These are phyloP conservation scores for Merluccius polli DNA, from an alignment of 2,797 vertebrate species.

Conservation along the genomic window DNA sequence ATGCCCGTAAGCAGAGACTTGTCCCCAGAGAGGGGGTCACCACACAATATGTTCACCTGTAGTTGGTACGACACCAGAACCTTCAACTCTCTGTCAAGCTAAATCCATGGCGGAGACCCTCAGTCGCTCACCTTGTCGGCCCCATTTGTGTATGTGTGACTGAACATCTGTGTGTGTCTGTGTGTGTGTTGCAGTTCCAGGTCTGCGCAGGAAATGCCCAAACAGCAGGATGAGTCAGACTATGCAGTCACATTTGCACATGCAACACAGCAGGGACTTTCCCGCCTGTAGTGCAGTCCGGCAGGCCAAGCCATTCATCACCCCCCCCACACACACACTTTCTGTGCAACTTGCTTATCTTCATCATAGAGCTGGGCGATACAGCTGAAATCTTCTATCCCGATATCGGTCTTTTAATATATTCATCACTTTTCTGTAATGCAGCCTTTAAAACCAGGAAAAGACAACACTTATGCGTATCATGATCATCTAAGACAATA, in stretches of 20 bases:
- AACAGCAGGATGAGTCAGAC: conserved; percentile 35
- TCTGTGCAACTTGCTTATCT: background rate
- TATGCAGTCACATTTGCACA: conserved; percentile 18
- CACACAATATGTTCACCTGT: conserved; percentile 7
- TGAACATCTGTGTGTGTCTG: conserved; percentile 7
- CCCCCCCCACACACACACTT: background rate
- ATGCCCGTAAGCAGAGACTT: too few relatives aligned
- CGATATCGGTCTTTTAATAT: too few relatives aligned
- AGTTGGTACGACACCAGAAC: background rate
- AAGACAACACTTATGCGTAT: too few relatives aligned
- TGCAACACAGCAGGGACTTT: conserved; percentile 8
- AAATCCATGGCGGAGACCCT: conserved; percentile 28
- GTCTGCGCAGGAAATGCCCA: conserved; percentile 22
- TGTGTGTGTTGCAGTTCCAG: conserved; percentile 23
- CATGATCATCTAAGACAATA: too few relatives aligned
- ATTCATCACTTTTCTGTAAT: too few relatives aligned
- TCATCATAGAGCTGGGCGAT: too few relatives aligned
- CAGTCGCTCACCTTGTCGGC: conserved; percentile 27
- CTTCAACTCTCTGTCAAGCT: conserved; percentile 7
- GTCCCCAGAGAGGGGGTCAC: background rate
- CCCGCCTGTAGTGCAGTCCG: background rate
- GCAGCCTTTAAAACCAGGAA: too few relatives aligned
- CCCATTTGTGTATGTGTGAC: background rate
- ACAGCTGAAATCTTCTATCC: too few relatives aligned
- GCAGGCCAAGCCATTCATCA: conserved; percentile 26